phyloP scores from a whole-genome alignment of 2,888 invertebrate species.

The Tachystola acroxantha region DNA sequence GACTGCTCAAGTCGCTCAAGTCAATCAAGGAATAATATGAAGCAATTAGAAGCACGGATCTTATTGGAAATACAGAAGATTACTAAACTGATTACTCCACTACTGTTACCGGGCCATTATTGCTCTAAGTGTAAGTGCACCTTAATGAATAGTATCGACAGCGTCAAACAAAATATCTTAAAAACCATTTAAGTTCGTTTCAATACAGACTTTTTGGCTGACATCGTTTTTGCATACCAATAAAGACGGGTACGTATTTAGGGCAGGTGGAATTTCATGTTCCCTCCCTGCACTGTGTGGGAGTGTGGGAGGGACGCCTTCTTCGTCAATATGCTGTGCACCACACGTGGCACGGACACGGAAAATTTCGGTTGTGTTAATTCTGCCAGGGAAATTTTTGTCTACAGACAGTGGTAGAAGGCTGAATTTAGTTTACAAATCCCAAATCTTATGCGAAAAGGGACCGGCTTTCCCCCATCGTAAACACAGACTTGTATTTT shows the following conservation, averaged over 20 bases:
- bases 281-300: conserved; percentile 29
- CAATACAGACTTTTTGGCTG: conserved; percentile 20
- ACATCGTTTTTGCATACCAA: conserved; percentile 47
- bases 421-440: conserved; percentile 23
- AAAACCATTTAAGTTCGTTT: conserved; percentile 11
- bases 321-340: conserved; percentile 66
- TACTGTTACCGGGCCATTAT: too few species aligned
- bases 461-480: conserved; percentile 63
- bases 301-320: conserved; percentile 43
- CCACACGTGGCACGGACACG: conserved; percentile 68
- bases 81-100: too few species aligned
- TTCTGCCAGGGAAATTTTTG: conserved; percentile 12
- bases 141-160: too few species aligned
- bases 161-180: too few species aligned
- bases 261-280: conserved; percentile 64
- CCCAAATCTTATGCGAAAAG: conserved; percentile 51
- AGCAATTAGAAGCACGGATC: too few species aligned
- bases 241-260: conserved; percentile 52
- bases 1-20: too few species aligned
- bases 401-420: conserved; percentile 18
- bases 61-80: too few species aligned
- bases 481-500: conserved; percentile 63
- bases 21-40: too few species aligned
- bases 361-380: conserved; percentile 48
- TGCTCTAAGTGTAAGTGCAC: too few species aligned